Evolutionary conservation across 2,888 invertebrate species (phyloP).

Genomic region (Dendrolimus houi): DNA sequence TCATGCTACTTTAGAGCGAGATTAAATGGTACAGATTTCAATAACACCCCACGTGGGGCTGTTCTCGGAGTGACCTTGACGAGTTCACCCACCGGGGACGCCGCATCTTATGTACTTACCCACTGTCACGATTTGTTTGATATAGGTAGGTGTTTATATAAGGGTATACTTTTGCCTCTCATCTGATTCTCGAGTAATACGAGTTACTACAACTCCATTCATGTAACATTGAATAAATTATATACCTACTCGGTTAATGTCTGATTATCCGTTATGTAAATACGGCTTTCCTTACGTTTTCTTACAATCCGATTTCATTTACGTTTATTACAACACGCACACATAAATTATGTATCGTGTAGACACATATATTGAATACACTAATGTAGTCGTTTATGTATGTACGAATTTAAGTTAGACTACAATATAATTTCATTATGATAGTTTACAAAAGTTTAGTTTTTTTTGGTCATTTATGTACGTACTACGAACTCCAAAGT

Average conservation of each 20-base stretch:
- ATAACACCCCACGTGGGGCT: conserved; percentile 40
- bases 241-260: conserved; percentile 4
- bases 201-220: conserved; percentile 23
- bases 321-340: no score
- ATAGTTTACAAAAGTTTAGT: no score
- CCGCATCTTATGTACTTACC: conserved; percentile 46
- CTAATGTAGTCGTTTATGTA: no score
- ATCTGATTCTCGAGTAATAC: conserved; percentile 17
- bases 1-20: conserved; percentile 1
- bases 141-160: conserved; percentile 19
- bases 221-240: conserved; percentile 19
- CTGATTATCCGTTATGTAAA: not conserved
- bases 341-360: no score
- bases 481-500: no score
- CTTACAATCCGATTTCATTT: not conserved
- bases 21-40: conserved; percentile 34
- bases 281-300: not conserved
- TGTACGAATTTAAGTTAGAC: no score
- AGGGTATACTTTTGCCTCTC: conserved; percentile 17
- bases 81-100: conserved; percentile 46
- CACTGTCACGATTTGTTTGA: conserved; percentile 35
- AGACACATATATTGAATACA: no score
- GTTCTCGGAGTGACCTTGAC: conserved; percentile 50
- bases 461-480: no score
- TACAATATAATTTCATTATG: no score